Evolutionary conservation across 2,113 vertebrate species (phyloP).

Genomic region (Vicugna pacos): DNA sequence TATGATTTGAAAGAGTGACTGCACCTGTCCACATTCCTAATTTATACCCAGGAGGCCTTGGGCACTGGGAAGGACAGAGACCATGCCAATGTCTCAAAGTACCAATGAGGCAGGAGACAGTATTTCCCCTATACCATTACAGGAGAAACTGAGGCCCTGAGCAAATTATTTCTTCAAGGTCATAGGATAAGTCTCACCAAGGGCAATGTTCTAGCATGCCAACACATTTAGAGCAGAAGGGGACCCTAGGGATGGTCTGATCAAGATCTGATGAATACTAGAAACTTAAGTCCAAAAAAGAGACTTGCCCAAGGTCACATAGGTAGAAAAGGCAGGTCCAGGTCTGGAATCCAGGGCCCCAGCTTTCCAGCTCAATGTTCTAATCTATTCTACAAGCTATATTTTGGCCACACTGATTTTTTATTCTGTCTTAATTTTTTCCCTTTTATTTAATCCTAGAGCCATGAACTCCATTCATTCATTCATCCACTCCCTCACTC

Average conservation of each 20-base stretch:
- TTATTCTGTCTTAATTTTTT: neutral
- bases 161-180: conserved; percentile 53
- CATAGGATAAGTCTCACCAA: neutral
- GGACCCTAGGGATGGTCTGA: neutral
- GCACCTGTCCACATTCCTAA: conserved; percentile 28
- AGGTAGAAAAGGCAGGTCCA: neutral
- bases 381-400: neutral
- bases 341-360: neutral
- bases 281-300: conserved; percentile 28
- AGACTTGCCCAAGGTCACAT: conserved; percentile 52
- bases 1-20: conserved; percentile 41
- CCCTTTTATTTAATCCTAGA: neutral
- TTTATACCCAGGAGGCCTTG: neutral
- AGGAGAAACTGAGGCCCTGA: conserved; percentile 42
- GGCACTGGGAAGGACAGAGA: neutral
- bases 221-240: neutral
- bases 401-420: neutral
- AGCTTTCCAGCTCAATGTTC: neutral
- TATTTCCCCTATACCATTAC: neutral
- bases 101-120: neutral
- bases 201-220: neutral
- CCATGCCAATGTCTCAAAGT: neutral
- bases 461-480: conserved; percentile 9
- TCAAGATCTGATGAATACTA: conserved; percentile 26
- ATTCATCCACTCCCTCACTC: neutral